A percentile compares a stretch with the other conserved stretches of the same genome.
Evolutionary conservation across 2,113 vertebrate genomes (phyloP).

Genomic region (Pomatorhinus ruficollis): DNA sequence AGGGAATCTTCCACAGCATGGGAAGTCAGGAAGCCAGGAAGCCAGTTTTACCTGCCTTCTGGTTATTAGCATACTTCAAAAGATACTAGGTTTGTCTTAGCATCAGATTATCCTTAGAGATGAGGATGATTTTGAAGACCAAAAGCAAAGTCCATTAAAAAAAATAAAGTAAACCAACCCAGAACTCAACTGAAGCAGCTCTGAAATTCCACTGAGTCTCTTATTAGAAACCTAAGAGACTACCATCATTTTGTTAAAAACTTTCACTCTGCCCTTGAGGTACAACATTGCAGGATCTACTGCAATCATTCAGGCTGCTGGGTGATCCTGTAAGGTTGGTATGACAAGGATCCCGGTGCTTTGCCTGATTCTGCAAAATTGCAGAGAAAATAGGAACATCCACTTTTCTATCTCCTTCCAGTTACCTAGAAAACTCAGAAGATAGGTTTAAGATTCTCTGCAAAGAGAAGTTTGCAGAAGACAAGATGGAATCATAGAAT

Average conservation of each 20-base stretch:
- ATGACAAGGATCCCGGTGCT: not conserved
- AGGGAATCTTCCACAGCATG: not conserved
- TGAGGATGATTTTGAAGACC: not conserved
- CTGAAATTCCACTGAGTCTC: not conserved
- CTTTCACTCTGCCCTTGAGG: not conserved
- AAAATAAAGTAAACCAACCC: not conserved
- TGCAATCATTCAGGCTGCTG: not conserved
- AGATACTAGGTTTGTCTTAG: not conserved
- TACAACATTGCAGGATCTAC: not conserved
- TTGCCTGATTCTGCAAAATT: not conserved
- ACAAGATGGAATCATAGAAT: not conserved
- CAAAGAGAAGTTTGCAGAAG: not conserved
- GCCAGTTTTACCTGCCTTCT: constrained; percentile 2
- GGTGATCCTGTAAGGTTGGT: not conserved
- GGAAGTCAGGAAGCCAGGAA: not conserved
- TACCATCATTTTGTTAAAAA: not conserved
- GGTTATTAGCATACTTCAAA: not conserved
- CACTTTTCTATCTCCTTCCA: not conserved
- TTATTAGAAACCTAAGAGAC: not conserved
- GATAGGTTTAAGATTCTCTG: not conserved
- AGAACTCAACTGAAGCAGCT: not conserved
- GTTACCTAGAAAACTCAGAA: not conserved
- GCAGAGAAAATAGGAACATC: not conserved
- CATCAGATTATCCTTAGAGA: not conserved
- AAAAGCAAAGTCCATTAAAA: not conserved